phyloP scores from a whole-genome alignment of 1,140 invertebrate genomes.

The Harlomillsia oculata region DNA sequence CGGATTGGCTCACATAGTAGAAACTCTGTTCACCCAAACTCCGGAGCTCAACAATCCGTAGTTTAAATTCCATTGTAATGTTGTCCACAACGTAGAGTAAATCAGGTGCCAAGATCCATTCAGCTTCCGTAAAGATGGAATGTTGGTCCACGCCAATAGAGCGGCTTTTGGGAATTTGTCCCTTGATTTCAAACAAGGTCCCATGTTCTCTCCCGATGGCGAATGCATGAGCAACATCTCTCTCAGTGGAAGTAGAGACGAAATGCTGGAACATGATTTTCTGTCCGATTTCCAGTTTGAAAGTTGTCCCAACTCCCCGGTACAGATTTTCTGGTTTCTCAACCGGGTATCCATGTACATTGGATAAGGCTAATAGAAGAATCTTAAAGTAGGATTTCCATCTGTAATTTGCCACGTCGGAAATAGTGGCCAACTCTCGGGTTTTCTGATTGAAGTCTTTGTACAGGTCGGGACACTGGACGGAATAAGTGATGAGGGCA shows the following conservation, averaged over 20 bases:
- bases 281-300: not conserved
- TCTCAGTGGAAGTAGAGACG: not conserved
- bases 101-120: constrained; percentile 1
- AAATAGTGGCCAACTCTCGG: not conserved
- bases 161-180: not conserved
- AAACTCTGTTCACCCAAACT: no score
- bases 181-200: constrained; percentile 3
- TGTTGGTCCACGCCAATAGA: constrained; percentile 1
- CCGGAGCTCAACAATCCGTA: no score
- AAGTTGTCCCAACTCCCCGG: not conserved
- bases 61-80: no score
- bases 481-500: not conserved
- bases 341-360: not conserved
- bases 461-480: not conserved
- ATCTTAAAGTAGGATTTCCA: not conserved
- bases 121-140: not conserved
- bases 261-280: constrained; percentile 5
- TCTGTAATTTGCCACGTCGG: not conserved
- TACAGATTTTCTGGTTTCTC: not conserved
- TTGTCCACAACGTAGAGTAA: not conserved
- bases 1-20: no score
- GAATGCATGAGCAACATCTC: not conserved
- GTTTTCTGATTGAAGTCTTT: not conserved
- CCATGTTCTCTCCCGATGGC: not conserved
- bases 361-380: not conserved